Conservation (phyloP, 2,113 vertebrate species). For the Meles meles region DNA sequence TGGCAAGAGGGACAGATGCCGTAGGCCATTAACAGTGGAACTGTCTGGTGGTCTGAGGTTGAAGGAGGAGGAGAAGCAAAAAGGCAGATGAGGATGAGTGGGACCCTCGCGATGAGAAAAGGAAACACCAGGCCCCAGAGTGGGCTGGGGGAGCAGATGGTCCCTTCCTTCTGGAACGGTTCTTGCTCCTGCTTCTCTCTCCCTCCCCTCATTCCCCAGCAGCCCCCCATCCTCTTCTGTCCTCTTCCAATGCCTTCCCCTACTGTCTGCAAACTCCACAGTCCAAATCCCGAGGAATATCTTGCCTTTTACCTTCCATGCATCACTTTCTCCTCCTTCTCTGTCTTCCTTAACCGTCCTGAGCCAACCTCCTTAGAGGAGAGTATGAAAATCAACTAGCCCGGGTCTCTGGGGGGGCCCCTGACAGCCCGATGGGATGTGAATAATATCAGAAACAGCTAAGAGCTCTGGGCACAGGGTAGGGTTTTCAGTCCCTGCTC, state of each 20-base stretch:
- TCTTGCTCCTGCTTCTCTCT: neutral
- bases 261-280: neutral
- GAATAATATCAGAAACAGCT: neutral
- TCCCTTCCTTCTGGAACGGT: neutral
- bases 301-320: rapidly evolving
- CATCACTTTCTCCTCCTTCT: neutral
- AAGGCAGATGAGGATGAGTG: neutral
- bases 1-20: too few species aligned
- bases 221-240: neutral
- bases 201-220: neutral
- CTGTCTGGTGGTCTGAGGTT: neutral
- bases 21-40: neutral
- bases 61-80: neutral
- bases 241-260: neutral
- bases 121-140: neutral
- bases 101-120: rapidly evolving
- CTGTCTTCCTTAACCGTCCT: neutral
- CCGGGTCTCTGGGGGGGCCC: neutral
- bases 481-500: neutral
- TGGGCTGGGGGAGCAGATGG: neutral
- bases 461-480: neutral
- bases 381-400: neutral
- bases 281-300: neutral
- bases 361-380: neutral
- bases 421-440: neutral